Conservation (phyloP, 1,140 invertebrate genomes). For the Charaxes varanes region DNA sequence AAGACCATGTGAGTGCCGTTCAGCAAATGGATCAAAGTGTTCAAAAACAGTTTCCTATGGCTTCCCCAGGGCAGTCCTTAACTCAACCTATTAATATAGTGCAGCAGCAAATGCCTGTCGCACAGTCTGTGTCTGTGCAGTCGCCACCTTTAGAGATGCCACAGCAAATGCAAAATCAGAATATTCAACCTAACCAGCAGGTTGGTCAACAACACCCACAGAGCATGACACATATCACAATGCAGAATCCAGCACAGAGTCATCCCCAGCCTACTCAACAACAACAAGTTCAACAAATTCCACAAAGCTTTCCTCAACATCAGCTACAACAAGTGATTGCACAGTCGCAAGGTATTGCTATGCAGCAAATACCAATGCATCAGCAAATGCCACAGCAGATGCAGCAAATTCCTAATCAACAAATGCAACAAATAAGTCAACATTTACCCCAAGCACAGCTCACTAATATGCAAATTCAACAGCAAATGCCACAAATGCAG, state of each 20-base stretch:
- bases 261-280: conserved; percentile 55
- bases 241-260: conserved; percentile 53
- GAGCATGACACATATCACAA: conserved; percentile 71
- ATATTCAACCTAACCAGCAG: conserved; percentile 53
- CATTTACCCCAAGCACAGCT: conserved; percentile 67
- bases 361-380: conserved; percentile 70
- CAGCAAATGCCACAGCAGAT: conserved; percentile 71
- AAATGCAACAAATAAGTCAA: conserved; percentile 70
- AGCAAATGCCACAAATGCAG: conserved; percentile 69
- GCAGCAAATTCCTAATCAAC: conserved; percentile 69
- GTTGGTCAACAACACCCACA: conserved; percentile 66
- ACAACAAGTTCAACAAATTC: conserved; percentile 68
- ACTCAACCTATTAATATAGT: conserved; percentile 68
- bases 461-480: conserved; percentile 69
- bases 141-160: conserved; percentile 71
- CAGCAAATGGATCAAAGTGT: conserved; percentile 66
- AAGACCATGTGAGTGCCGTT: conserved; percentile 62
- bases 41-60: conserved; percentile 69
- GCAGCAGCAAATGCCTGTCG: conserved; percentile 65
- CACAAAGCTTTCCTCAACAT: conserved; percentile 74
- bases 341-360: conserved; percentile 65
- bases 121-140: conserved; percentile 65
- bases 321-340: conserved; percentile 74
- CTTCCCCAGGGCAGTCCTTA: conserved; percentile 68
- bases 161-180: conserved; percentile 65